Conservation (phyloP, 2,797 vertebrate species). For the Liparis tanakae region DNA sequence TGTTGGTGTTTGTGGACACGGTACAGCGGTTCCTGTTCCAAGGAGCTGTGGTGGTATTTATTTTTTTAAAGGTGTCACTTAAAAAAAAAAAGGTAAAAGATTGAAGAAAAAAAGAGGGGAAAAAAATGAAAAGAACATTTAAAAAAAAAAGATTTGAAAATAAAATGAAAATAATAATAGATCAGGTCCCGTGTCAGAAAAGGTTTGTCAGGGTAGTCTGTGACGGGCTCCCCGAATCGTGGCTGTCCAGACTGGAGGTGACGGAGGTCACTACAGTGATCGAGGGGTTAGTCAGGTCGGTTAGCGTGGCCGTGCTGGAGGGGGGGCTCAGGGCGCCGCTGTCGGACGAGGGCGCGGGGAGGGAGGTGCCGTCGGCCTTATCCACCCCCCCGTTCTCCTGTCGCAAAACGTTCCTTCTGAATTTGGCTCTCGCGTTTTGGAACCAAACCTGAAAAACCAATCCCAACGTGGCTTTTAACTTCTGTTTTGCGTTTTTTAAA, state of each 20-base stretch:
- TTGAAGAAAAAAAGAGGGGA: constrained; percentile 40
- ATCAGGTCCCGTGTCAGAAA: constrained; percentile 89
- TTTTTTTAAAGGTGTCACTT: constrained; percentile 84
- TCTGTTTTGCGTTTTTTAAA: constrained; percentile 71
- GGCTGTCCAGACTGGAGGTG: constrained; percentile 99
- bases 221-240: constrained; percentile 97
- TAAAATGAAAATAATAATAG: constrained; percentile 64
- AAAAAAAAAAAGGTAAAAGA: constrained; percentile 70
- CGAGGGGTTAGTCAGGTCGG: constrained; percentile 99
- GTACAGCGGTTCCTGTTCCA: constrained; percentile 85
- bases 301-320: constrained; percentile 98
- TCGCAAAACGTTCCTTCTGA: constrained; percentile 99
- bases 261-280: constrained; percentile 98
- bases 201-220: constrained; percentile 99
- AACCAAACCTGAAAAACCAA: constrained; percentile 99
- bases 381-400: constrained; percentile 99
- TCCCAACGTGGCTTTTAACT: constrained; percentile 95
- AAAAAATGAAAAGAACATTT: constrained; percentile 53
- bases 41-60: constrained; percentile 81
- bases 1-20: constrained; percentile 74
- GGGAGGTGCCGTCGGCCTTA: constrained; percentile 98
- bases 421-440: constrained; percentile 99
- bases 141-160: constrained; percentile 36
- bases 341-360: constrained; percentile 97
- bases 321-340: constrained; percentile 97